Conservation (phyloP, 2,888 invertebrate species). For the Baccha elongata region DNA sequence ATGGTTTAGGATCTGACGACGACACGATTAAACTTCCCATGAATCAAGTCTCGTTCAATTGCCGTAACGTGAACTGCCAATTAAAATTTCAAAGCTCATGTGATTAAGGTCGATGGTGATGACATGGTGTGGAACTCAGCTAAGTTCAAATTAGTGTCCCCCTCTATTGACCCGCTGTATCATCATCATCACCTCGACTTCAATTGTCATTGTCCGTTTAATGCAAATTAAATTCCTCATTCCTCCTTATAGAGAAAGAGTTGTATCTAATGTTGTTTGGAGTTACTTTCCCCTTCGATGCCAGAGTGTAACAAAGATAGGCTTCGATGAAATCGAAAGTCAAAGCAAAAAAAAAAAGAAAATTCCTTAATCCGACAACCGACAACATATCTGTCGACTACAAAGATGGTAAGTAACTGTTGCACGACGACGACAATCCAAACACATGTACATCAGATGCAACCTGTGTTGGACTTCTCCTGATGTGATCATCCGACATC, state of each 20-base stretch:
- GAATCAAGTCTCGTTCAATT: constrained; percentile 49
- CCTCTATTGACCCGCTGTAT: constrained; percentile 54
- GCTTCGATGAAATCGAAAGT: constrained; percentile 70
- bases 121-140: constrained; percentile 19
- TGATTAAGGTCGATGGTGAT: constrained; percentile 46
- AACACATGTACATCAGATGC: constrained; percentile 22
- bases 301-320: constrained; percentile 33
- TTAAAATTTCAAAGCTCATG: constrained; percentile 60
- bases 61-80: constrained; percentile 62
- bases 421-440: constrained; percentile 36
- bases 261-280: constrained; percentile 8
- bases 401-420: constrained; percentile 46
- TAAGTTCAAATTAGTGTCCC: constrained; percentile 58
- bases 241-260: neutral
- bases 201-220: constrained; percentile 69
- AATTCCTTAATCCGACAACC: constrained; percentile 70
- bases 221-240: constrained; percentile 64
- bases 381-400: constrained; percentile 8
- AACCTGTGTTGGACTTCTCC: constrained; percentile 66
- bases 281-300: constrained; percentile 57
- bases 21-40: constrained; percentile 45
- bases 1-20: neutral
- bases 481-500: constrained; percentile 34
- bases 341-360: constrained; percentile 70
- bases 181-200: constrained; percentile 38